These are phyloP conservation scores for Odobenus rosmarus DNA, from an alignment of 2,113 vertebrate species.

Conservation along the genomic window DNA sequence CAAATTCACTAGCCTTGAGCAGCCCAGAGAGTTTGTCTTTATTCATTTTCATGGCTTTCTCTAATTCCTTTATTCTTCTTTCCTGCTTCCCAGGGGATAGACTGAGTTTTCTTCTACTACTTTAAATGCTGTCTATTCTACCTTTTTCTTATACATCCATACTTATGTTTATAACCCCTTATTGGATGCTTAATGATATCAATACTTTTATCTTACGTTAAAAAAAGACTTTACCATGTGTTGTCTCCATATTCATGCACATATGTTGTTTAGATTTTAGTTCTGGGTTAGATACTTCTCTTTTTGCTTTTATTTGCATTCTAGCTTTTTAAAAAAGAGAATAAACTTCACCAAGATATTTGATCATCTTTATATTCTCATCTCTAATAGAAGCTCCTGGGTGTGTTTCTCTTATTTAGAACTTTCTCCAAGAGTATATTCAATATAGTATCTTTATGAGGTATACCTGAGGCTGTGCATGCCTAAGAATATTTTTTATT, in stretches of 20 bases:
- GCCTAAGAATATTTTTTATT: background rate
- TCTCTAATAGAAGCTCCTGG: background rate
- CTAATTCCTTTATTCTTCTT: background rate
- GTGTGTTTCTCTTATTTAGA: constrained; percentile 26
- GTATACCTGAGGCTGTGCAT: background rate
- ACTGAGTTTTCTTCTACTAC: background rate
- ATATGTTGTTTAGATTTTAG: background rate
- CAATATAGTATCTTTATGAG: background rate
- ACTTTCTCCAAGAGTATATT: background rate
- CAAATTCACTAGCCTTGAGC: background rate
- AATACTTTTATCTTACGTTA: constrained; percentile 5
- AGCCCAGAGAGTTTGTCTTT: background rate
- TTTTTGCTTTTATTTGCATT: background rate
- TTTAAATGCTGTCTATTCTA: background rate
- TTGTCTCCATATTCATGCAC: background rate
- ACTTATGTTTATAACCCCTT: background rate
- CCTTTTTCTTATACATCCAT: background rate
- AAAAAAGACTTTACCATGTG: background rate
- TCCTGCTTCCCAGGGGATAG: background rate
- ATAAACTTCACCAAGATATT: background rate
- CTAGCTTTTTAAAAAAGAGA: background rate
- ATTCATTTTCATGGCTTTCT: constrained; percentile 4
- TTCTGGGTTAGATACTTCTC: background rate
- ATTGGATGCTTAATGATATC: background rate
- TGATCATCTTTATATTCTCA: background rate